Base-by-base conservation (phyloP, 2,113 vertebrate genomes). In the Tympanuchus pallidicinctus region DNA sequence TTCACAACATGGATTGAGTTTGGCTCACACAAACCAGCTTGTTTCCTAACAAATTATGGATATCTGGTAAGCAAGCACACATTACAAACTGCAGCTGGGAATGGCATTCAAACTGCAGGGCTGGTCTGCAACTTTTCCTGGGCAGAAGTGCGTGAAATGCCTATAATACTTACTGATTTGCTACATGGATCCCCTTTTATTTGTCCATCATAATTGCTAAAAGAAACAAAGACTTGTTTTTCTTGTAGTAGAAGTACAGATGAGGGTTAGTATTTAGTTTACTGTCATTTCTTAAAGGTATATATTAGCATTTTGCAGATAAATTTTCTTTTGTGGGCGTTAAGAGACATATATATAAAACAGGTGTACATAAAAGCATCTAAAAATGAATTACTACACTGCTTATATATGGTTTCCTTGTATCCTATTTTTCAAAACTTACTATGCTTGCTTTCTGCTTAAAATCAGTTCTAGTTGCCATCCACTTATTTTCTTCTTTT, bases 51-150 rank as follows among this genome's bases (percentile, higher is more conserved):
- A 73, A 65, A 52, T 15, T 66, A 6, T 47, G 57, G 54, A 70
- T 0, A 65, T 2, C 12, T 42, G 73, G 24, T 45, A 56, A 88
- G 22, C 34, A 57, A 64, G 25, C 16, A 30, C 16, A 81, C 2
- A 24, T 11, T 30, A 16, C 3, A 0, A 0, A 1, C n/a, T 75
- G 30, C 64, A 76, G 9, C 32, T 63, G 50, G 54, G 18, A 66
- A 70, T 8, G n/a, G 25, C 36, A 42, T 66, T 66, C 63, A 61
- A 36, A 30, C 28, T 10, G 40, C 21, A 50, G 38, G 54, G 21
- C 19, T 83, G n/a, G 32, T 38, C 54, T 57, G 16, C 27, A 45
- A 22, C 19, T 67, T 88, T 32, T 74, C 64, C 3, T 4, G 36
- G 61, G 5, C 13, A 28, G 30, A 86, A 82, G 21, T 83, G 42